Evolutionary conservation across 1,140 invertebrate genomes (phyloP), one percentile per base, ranked within the genome.

Genomic region (Drosophila trapezifrons): DNA sequence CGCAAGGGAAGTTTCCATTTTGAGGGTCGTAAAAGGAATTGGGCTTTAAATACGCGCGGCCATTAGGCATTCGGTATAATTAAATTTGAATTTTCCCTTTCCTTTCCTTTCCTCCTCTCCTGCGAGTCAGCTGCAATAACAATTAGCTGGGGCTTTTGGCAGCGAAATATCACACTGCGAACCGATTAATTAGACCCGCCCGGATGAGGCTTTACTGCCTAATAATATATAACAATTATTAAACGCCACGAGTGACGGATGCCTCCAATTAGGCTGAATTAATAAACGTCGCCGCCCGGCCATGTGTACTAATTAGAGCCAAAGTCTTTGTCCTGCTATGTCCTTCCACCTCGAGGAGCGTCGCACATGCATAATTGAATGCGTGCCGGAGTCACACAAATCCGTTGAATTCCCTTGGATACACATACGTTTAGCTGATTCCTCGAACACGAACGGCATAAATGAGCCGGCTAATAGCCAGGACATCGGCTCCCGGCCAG

Each of bases 191-290:
- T 80, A 80, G 37, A 32, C 57, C 45, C 40, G 54, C 17, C 38
- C 32, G 35, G 64, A 43, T 74, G 52, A 35, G 20, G 75, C 57
- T 58, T 73, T 69, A 73, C 45, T 60, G 56, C 57, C 45, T 51
- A 78, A 59, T 81, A 73, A 86, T 87, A 87, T 70, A 79, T 79
- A 79, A 79, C 64, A 87, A 83, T 83, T 89, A 77, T 83, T 71
- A 70, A 71, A 74, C 56, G 49, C 57, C 60, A 57, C 47, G 18
- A 40, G 25, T 40, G 66, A 55, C 49, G 45, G 70, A 70, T 77
- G 78, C 72, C 62, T 45, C 60, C 80, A 89, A 87, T 87, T 87
- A 89, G 46, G 29, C 29, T 17, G n/a, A 69, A 80, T 84, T 78
- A 89, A 78, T 74, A 80, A 74, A 56, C 76, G 43, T 49, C 35